Conservation (phyloP, 2,797 vertebrate genomes). For the Macroramphosus scolopax region DNA sequence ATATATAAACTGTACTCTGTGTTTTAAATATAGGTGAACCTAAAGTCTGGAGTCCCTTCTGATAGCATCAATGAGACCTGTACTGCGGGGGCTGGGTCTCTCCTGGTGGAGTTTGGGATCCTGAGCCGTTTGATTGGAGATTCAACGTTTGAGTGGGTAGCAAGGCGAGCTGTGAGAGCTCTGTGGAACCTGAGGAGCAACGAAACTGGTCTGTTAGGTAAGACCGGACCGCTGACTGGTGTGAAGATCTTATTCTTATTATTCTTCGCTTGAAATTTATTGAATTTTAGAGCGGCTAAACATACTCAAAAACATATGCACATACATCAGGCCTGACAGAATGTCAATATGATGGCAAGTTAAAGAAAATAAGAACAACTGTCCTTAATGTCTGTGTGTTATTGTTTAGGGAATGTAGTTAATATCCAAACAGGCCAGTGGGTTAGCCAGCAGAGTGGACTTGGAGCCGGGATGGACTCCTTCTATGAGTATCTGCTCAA, state of each 20-base stretch:
- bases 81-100: slow-evolving; percentile 92
- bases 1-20: not conserved
- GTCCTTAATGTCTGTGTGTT: slow-evolving; percentile 6
- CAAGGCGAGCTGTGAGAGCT: slow-evolving; percentile 90
- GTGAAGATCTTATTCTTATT: not conserved
- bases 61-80: slow-evolving; percentile 95
- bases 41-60: slow-evolving; percentile 90
- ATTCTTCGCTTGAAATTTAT: not conserved
- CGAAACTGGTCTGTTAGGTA: slow-evolving; percentile 91
- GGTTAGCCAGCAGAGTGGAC: slow-evolving; percentile 95
- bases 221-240: too few species aligned
- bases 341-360: too few species aligned
- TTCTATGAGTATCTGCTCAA: slow-evolving; percentile 98
- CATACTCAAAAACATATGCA: too few species aligned
- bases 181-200: slow-evolving; percentile 95
- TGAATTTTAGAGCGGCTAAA: too few species aligned
- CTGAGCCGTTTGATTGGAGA: slow-evolving; percentile 93
- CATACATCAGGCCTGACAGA: too few species aligned
- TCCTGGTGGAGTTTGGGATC: slow-evolving; percentile 97
- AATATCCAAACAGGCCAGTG: slow-evolving; percentile 98
- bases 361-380: not conserved
- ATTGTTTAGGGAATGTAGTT: slow-evolving; percentile 88
- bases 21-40: slow-evolving; percentile 84
- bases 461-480: slow-evolving; percentile 94
- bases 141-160: slow-evolving; percentile 97